A percentile compares a stretch with the other conserved stretches of the same genome.
These are phyloP conservation scores for Enchytraeus crypticus DNA, from an alignment of 2,888 invertebrate species.

Conservation along the genomic window DNA sequence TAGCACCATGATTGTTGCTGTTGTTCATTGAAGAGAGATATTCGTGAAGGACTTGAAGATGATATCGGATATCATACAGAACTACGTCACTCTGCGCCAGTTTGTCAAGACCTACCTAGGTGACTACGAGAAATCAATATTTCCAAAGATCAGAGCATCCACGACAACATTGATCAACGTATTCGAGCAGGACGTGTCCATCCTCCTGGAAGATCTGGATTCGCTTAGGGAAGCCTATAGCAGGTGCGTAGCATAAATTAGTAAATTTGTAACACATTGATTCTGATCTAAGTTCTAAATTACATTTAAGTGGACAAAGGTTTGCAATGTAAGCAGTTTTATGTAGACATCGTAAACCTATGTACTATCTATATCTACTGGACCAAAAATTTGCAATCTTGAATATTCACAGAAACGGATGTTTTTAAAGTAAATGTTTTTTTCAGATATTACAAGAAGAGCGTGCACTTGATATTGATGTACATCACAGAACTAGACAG, in stretches of 20 bases:
- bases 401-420: no score
- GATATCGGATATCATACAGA: conserved; percentile 9
- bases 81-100: conserved; percentile 12
- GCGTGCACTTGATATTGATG: conserved; percentile 10
- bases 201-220: conserved; percentile 10
- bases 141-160: conserved; percentile 16
- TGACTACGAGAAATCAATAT: conserved; percentile 18
- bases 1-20: no score
- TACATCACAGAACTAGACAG: conserved; percentile 17
- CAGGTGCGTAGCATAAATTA: background rate
- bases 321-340: no score
- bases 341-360: no score
- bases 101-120: conserved; percentile 18
- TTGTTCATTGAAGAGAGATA: no score
- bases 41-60: conserved; percentile 18
- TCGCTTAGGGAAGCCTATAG: conserved; percentile 12
- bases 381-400: no score
- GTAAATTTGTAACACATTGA: no score
- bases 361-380: no score
- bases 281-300: no score
- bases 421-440: no score
- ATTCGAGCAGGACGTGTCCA: conserved; percentile 12
- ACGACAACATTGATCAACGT: conserved; percentile 15
- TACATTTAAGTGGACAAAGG: no score
- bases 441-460: conserved; percentile 10